Percentiles rank a stretch among this genome's conserved stretches.
Evolutionary conservation across 2,113 vertebrate genomes (phyloP).

Genomic region (Sylvia atricapilla): DNA sequence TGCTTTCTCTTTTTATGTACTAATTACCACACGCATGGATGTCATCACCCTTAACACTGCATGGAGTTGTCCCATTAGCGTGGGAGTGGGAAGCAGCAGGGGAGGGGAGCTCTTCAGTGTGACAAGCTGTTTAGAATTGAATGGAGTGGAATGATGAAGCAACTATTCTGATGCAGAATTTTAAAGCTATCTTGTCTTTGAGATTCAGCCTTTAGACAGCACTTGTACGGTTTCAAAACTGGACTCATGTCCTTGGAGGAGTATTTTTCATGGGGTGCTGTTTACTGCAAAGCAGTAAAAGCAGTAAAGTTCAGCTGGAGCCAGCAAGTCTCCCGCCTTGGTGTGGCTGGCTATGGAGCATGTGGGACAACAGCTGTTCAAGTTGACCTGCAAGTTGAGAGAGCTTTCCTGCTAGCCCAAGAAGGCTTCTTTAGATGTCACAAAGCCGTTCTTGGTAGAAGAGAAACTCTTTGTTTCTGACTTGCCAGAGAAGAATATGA

Average conservation of each 20-base stretch:
- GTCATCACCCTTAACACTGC: conserved; percentile 60
- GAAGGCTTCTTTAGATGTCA: not conserved
- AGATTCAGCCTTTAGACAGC: not conserved
- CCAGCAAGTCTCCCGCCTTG: not conserved
- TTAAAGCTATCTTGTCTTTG: not conserved
- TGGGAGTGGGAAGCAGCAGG: conserved; percentile 54
- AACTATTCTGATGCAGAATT: not conserved
- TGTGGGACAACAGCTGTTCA: not conserved
- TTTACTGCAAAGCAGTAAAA: not conserved
- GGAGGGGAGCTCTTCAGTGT: conserved; percentile 10
- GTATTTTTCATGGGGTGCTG: not conserved
- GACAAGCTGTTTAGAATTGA: conserved; percentile 39
- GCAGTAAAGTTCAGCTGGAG: not conserved
- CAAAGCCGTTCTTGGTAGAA: not conserved
- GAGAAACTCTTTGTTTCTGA: not conserved
- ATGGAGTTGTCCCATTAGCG: conserved; percentile 56
- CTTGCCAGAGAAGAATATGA: not conserved
- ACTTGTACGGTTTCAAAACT: not conserved
- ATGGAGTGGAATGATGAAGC: conserved; percentile 13
- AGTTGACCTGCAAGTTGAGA: not conserved
- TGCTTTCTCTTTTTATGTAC: conserved; percentile 53
- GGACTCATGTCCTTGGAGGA: not conserved
- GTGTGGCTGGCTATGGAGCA: accelerated
- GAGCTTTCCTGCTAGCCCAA: not conserved
- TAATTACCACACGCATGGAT: conserved; percentile 49